Evolutionary conservation across 2,113 vertebrate species (phyloP).

Genomic region (Bubalus kerabau): DNA sequence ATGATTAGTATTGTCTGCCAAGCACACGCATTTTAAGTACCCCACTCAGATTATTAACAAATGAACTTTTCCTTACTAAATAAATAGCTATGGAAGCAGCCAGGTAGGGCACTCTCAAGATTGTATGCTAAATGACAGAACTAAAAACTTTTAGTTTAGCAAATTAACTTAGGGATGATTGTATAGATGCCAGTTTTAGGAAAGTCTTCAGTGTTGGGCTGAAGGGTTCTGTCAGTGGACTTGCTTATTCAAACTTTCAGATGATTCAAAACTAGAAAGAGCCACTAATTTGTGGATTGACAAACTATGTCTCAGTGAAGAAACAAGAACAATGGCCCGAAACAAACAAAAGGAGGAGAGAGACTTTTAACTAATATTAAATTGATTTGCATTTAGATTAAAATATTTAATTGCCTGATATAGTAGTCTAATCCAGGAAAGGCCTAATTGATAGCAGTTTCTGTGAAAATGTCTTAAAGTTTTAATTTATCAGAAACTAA

Average conservation of each 20-base stretch:
- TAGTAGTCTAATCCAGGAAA: neutral
- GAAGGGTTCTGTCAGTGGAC: neutral
- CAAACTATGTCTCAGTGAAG: conserved; percentile 3
- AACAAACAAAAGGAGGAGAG: neutral
- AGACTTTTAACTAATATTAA: conserved; percentile 4
- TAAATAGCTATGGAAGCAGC: neutral
- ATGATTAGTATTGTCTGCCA: neutral
- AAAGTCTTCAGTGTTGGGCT: neutral
- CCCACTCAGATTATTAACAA: conserved; percentile 16
- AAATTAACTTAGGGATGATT: neutral
- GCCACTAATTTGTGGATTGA: neutral
- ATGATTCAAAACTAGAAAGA: neutral
- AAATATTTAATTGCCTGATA: neutral
- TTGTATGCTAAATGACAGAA: neutral
- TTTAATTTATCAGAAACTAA: neutral
- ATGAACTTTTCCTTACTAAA: conserved; percentile 29
- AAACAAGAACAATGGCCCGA: conserved; percentile 30
- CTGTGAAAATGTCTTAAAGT: neutral
- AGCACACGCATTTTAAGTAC: conserved; percentile 2
- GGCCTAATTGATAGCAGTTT: neutral
- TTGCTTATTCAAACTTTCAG: neutral
- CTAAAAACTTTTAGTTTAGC: conserved; percentile 1
- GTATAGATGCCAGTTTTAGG: neutral
- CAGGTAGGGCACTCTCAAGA: neutral
- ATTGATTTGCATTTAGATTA: neutral